Base-by-base conservation (phyloP, 2,888 invertebrate species). In the Cheilosia grossa region DNA sequence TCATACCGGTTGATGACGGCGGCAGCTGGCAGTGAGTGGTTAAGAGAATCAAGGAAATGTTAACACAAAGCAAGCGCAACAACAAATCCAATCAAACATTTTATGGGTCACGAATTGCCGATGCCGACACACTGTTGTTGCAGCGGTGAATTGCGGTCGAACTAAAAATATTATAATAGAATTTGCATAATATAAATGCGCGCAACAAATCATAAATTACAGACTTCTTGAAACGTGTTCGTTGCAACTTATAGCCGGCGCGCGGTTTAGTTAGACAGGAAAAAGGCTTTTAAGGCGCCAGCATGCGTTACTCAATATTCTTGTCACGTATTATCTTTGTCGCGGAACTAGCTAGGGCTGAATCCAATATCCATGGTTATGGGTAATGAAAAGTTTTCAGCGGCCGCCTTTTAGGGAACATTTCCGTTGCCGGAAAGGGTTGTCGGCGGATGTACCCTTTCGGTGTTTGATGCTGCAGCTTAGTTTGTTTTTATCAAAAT, bases 41-140 rank as follows among this genome's bases (percentile, higher is more conserved):
- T 17, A n/a, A 67, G 21, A 13, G 30, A 17, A 27, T 54, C 17
- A n/a, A 17, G 19, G n/a, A 53, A 66, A 17, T 6, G 7, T 49
- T 21, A 47, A 2, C 27, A n/a, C 17, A 21, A 30, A 19, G 2
- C 24, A 21, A 5, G 21, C 13, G 19, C 10, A 49, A 19, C 17
- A 49, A 49, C 9, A 2, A 54, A 56, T 30, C 21, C 58, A 59
- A 64, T 72, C 72, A 79, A 72, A 64, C 37, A 58, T 53, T 80
- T 80, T 73, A 69, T 81, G 81, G 81, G 81, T 75, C 81, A 81
- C 69, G 59, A 53, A 54, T 82, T 70, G 40, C 51, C 47, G 59
- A 53, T 70, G 40, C 51, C 47, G 59, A 53, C 64, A 64, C 56
- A 51, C 40, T 19, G 53, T 63, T 53, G 42, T 42, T 70, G 58